Base-by-base conservation (phyloP, 1,140 invertebrate species). In the Oppia nitens region DNA sequence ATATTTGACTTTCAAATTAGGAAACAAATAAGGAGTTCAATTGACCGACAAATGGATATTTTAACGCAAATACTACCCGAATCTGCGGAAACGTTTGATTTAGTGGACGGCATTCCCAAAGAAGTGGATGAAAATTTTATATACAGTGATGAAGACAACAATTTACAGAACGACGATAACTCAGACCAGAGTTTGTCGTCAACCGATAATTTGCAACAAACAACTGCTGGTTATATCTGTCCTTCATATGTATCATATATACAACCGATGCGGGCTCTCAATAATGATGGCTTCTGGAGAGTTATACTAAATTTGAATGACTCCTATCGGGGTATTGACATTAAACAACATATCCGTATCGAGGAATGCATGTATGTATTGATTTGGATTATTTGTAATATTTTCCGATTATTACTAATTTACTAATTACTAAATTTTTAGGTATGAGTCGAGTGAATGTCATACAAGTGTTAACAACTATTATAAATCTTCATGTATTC, bases 221-320 rank as follows among this genome's bases (percentile, higher is more conserved):
- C 11, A 27, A 81, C 83, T 50, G 80, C 81, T 24, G 81, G 81
- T 20, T 83, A 79, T 67, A 82, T 87, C 67, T 87, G 85, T 68
- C 81, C 83, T 1, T 85, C 83, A n/a, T 79, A 80, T 26, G 80
- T 87, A 20, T 83, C 82, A 62, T 86, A 87, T 66, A 84, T 83
- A 0, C 73, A 83, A 32, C 84, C 85, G 0, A 84, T 86, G 68
- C 76, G 85, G 62, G 86, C 84, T 0, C 76, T 82, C 60, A 85
- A 81, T 24, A 65, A 66, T 12, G 82, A 80, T n/a, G 85, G 85
- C 1, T 75, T 81, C 60, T 88, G 86, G 86, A 88, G 87, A 65
- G 87, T 82, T 64, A 84, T 88, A 60, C 84, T 89, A 47, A 89
- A 89, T 63, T 84, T 84, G 1, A 83, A 80, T 0, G 61, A 62